Conservation (phyloP, 1,140 invertebrate genomes). For the Battus philenor region DNA sequence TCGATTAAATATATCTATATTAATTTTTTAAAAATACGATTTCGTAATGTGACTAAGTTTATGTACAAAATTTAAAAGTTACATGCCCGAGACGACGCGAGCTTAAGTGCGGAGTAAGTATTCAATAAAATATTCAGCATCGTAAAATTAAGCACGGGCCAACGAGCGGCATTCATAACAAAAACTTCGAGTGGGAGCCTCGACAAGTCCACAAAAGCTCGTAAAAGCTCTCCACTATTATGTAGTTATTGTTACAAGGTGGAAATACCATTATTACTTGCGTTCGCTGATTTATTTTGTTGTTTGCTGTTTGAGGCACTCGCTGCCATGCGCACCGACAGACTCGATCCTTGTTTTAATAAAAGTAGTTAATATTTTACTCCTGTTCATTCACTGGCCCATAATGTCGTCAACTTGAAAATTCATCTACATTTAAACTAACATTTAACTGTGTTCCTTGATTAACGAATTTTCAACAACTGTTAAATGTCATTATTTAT, state of each 20-base stretch:
- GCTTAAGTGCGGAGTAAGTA: constrained; percentile 47
- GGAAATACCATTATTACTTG: constrained; percentile 73
- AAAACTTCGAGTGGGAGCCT: constrained; percentile 64
- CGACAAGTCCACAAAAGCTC: constrained; percentile 72
- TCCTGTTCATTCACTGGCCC: no score
- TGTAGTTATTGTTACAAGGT: constrained; percentile 74
- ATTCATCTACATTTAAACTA: no score
- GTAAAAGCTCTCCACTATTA: constrained; percentile 73
- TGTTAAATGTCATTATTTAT: no score
- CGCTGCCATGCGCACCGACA: constrained; percentile 26
- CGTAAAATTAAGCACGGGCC: constrained; percentile 46
- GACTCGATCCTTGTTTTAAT: constrained; percentile 9
- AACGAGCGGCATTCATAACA: constrained; percentile 54
- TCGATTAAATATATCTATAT: no score
- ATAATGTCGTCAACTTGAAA: no score
- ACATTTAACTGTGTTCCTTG: no score
- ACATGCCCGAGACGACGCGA: constrained; percentile 29
- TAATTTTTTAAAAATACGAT: no score
- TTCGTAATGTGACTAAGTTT: no score
- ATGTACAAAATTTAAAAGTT: constrained; percentile 41
- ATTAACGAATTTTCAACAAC: no score
- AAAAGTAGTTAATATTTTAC: no score
- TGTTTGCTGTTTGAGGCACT: constrained; percentile 48
- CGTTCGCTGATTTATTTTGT: constrained; percentile 65
- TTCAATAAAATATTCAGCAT: constrained; percentile 64